A percentile compares a stretch with the other conserved stretches of the same genome.
Evolutionary conservation across 1,140 invertebrate genomes (phyloP).

Genomic region (Halesus radiatus): DNA sequence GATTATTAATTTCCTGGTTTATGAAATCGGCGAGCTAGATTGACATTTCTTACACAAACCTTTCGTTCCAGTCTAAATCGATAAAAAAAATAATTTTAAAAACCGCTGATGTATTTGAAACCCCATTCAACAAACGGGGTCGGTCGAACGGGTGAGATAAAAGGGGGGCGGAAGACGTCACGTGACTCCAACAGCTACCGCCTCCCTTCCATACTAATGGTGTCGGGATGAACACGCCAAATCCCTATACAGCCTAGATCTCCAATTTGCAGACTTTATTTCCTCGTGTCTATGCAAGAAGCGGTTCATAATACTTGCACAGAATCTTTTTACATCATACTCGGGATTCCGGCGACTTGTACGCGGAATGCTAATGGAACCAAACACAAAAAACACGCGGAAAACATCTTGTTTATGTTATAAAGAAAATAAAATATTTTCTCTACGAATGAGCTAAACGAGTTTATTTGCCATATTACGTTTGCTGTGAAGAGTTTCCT

Average conservation of each 20-base stretch:
- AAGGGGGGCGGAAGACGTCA: slow-evolving; percentile 20
- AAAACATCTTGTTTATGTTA: slow-evolving; percentile 15
- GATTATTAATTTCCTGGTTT: too few species aligned
- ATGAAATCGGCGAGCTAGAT: too few species aligned
- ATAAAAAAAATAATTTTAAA: too few species aligned
- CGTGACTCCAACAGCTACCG: slow-evolving; percentile 22
- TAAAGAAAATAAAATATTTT: slow-evolving; percentile 24
- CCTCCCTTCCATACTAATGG: slow-evolving; percentile 30
- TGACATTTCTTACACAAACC: too few species aligned
- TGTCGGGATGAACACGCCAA: slow-evolving; percentile 20
- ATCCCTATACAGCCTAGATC: slow-evolving; percentile 13
- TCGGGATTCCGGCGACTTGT: slow-evolving; percentile 4
- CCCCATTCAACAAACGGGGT: slow-evolving; percentile 5
- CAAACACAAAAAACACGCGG: neutral
- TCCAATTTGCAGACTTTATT: slow-evolving; percentile 43
- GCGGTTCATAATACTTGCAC: neutral
- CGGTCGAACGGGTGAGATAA: neutral
- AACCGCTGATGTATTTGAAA: neutral
- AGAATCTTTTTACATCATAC: slow-evolving; percentile 35
- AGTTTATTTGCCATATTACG: neutral
- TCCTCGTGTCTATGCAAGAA: slow-evolving; percentile 21
- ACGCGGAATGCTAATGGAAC: slow-evolving; percentile 29
- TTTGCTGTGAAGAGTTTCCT: neutral
- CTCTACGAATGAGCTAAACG: neutral
- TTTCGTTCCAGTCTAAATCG: too few species aligned